Evolutionary conservation across 92 coral and sea anemone species (phyloP), one percentile per base, ranked within the genome.

Genomic region (Anthopleura xanthogrammica): DNA sequence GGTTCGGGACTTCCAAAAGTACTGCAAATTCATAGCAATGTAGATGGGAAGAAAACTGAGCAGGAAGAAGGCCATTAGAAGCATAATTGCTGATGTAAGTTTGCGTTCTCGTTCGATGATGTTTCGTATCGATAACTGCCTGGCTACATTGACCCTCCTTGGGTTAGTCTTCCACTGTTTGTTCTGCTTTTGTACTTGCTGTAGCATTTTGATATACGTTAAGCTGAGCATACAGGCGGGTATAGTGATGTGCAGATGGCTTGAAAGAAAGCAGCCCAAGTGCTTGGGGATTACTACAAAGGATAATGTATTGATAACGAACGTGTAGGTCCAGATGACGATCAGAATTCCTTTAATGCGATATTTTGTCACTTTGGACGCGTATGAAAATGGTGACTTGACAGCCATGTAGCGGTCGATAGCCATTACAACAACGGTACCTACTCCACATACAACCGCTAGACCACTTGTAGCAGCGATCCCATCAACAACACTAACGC

Each of bases 321-420:
- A 40, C 4, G 79, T 46, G 20, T 71, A 82, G 70, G 24, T 9
- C 86, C 86, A 82, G 19, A 41, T 50, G 14, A 39, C 58, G 43
- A 54, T 48, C 52, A 82, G 46, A 8, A 43, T 73, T 12, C 29
- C 43, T 14, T 48, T 52, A 4, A 82, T 16, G 29, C 86, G 78
- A 14, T 41, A 41, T 12, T 62, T 23, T 14, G 82, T 79, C 4
- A 60, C 70, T 16, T 29, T 79, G 4, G 82, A 62, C 3, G 82
- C 40, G 52, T 79, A 79, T 1, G 64, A 54, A 40, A 79, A 79
- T 20, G 82, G 82, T 29, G 82, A 79, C 43, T 56, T 79, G 50
- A 79, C 82, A 20, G 82, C 82, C 82, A 79, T 7, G 73, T 79
- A 79, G 11, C 72, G 64, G 52, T 79, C 82, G 52, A 79, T 16